Percentiles rank a stretch among this genome's conserved stretches.
These are phyloP conservation scores for Drosophila colorata DNA, from an alignment of 2,888 invertebrate genomes.

Conservation along the genomic window DNA sequence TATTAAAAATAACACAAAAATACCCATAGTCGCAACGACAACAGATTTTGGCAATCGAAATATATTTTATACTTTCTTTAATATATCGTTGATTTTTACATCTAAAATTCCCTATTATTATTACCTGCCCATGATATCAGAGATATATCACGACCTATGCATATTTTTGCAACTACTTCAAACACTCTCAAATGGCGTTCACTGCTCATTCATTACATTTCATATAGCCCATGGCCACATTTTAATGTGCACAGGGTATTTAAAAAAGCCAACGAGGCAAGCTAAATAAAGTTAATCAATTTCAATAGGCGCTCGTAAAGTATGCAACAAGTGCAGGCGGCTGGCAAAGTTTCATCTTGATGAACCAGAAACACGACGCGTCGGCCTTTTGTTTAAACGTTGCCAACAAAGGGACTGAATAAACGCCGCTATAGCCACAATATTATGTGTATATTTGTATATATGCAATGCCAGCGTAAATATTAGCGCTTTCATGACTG, in stretches of 20 bases:
- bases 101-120: too few species aligned
- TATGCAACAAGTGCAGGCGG: constrained; percentile 61
- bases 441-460: constrained; percentile 6
- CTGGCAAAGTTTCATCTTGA: constrained; percentile 57
- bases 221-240: neutral
- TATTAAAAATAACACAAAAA: too few species aligned
- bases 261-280: constrained; percentile 55
- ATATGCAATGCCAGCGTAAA: constrained; percentile 16
- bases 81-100: too few species aligned
- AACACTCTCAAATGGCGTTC: too few species aligned
- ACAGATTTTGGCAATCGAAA: too few species aligned
- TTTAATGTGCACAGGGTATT: constrained; percentile 19
- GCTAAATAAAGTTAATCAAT: constrained; percentile 78
- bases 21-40: too few species aligned
- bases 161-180: too few species aligned
- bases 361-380: constrained; percentile 51
- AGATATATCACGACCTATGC: too few species aligned
- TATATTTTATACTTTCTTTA: too few species aligned
- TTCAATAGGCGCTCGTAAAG: constrained; percentile 55
- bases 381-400: constrained; percentile 44
- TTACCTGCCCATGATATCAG: too few species aligned
- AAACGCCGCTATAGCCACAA: constrained; percentile 11
- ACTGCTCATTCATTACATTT: too few species aligned
- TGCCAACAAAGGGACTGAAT: constrained; percentile 32
- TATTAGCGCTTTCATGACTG: constrained; percentile 15